Evolutionary conservation across 2,888 invertebrate genomes (phyloP).

Genomic region (Pecten maximus): DNA sequence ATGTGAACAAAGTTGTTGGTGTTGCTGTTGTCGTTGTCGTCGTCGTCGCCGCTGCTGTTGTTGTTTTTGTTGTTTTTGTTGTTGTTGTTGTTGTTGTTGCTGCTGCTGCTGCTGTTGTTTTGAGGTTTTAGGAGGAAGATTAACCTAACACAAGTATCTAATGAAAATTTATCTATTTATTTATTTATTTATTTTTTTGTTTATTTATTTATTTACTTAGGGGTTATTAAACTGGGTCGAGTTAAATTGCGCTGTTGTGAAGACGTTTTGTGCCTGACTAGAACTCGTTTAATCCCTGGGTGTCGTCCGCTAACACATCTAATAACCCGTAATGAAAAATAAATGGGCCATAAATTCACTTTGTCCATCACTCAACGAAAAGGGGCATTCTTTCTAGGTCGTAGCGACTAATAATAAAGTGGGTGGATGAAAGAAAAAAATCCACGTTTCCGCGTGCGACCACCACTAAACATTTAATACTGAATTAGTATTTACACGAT

Average conservation of each 20-base stretch:
- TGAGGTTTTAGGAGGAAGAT: too few relatives aligned
- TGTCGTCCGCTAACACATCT: background rate
- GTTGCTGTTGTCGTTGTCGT: too few relatives aligned
- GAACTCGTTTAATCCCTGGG: background rate
- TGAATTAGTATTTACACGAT: background rate
- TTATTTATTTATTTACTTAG: too few relatives aligned
- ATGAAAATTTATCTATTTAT: too few relatives aligned
- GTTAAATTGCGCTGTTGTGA: background rate
- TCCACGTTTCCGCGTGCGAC: background rate
- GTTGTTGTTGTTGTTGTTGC: too few relatives aligned
- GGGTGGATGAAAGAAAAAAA: conserved; percentile 9
- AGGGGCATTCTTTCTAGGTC: background rate
- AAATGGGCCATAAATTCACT: background rate
- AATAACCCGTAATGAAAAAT: background rate
- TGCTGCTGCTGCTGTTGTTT: too few relatives aligned
- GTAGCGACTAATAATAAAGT: background rate
- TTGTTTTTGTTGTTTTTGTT: too few relatives aligned
- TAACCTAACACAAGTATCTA: too few relatives aligned
- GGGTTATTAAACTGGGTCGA: too few relatives aligned
- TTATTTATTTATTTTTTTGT: too few relatives aligned
- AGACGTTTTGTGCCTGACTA: background rate
- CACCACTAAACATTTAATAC: background rate
- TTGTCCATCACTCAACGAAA: background rate
- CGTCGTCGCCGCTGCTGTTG: too few relatives aligned
- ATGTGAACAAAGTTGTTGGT: too few relatives aligned